Base-by-base conservation (phyloP, 1,140 invertebrate species). In the Drosophila ambigua region DNA sequence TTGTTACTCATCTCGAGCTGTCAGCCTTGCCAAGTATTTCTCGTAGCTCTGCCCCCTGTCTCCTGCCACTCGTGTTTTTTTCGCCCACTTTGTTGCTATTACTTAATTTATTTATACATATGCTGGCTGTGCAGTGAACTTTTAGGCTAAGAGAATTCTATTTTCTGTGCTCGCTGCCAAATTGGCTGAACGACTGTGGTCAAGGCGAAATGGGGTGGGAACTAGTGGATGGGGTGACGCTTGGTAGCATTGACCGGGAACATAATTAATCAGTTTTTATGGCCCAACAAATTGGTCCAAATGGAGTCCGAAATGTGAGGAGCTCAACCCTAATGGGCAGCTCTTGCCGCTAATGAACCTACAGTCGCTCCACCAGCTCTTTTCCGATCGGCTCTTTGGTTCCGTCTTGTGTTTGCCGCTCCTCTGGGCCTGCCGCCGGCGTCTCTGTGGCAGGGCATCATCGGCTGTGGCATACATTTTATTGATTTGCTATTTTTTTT, bases 231-330 rank as follows among this genome's bases (percentile, higher is more conserved):
- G 23, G 23, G 3, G 65, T 79, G 75, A 79, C 77, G 80, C 72
- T 66, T 49, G 50, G 35, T 79, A 77, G 72, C 83, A 88, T 88
- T 87, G 83, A 87, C 82, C 81, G 77, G 23, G 39, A 11, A 28
- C 65, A 79, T 79, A 88, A 84, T 84, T 79, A 84, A 84, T 84
- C 76, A 84, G 58, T 75, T 79, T 84, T 79, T 72, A 79, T 83
- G 76, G 60, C 60, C 72, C 57, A 79, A 54, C 73, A 76, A 89
- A 79, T 83, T 87, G 66, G 65, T 60, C 50, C 49, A 59, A 79
- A 73, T 51, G n/a, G 51, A 60, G 55, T 48, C 50, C 26, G 51
- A 60, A 76, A 53, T 35, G 20, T 26, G 15, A 16, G 15, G 43
- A 74, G 39, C 31, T 66, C 39, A 62, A 46, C 43, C 45, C 51